Percentiles rank a stretch among this genome's conserved stretches.
These are phyloP conservation scores for Marisa cornuarietis DNA, from an alignment of 1,140 invertebrate genomes.

Conservation along the genomic window DNA sequence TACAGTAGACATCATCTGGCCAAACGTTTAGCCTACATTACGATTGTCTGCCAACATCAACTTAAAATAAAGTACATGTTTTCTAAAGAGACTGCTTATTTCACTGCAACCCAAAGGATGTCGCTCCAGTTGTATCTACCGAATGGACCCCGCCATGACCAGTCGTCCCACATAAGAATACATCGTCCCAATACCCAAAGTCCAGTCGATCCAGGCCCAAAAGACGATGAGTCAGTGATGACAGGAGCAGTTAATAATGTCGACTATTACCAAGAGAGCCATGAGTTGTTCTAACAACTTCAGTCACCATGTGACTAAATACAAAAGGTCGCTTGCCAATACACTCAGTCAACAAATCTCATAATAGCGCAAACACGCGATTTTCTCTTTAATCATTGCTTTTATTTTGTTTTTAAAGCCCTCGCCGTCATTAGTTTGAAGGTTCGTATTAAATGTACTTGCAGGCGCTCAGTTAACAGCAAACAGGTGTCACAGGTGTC, in stretches of 20 bases:
- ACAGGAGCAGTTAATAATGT: background rate
- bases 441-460: background rate
- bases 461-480: too few relatives aligned
- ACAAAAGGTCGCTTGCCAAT: background rate
- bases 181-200: background rate
- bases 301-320: background rate
- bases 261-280: background rate
- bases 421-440: background rate
- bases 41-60: too few relatives aligned
- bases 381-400: background rate
- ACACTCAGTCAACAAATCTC: background rate
- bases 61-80: too few relatives aligned
- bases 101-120: too few relatives aligned
- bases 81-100: too few relatives aligned
- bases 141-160: too few relatives aligned
- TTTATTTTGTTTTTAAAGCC: too few relatives aligned
- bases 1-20: too few relatives aligned
- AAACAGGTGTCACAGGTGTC: too few relatives aligned
- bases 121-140: too few relatives aligned
- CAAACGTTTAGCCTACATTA: too few relatives aligned
- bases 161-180: background rate
- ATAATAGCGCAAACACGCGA: background rate
- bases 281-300: too few relatives aligned
- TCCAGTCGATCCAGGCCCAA: background rate
- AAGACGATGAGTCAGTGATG: background rate